Base-by-base conservation (phyloP, 2,888 invertebrate species). In the Chloroclystis v-ata region DNA sequence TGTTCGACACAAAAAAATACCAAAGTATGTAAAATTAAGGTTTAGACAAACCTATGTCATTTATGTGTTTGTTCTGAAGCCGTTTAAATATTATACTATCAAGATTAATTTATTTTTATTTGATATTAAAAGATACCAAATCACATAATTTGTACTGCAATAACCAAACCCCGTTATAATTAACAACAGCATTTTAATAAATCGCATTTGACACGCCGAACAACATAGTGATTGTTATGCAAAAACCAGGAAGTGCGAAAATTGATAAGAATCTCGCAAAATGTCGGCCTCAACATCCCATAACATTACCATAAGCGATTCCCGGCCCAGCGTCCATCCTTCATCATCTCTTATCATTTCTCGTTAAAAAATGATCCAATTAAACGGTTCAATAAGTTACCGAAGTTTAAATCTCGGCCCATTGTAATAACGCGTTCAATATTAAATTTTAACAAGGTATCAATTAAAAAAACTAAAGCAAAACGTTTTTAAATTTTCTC, bases 371-470 rank as follows among this genome's bases (percentile, higher is more conserved):
- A 82, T 82, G 81, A 79, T 81, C 84, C 86, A 85, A 84, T 86
- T 83, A 84, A 82, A 76, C 62, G 73, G 71, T 71, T 78, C 83
- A 80, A 84, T 86, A 85, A 77, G 83, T 84, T 82, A 85, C 84
- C 79, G 72, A 78, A 75, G 82, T 84, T 85, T 78, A 81, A 80
- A 82, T 80, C 82, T 79, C 74, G 64, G 84, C 85, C 86, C 86
- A 86, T 85, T 84, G 86, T 86, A 86, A 85, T 85, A 85, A 85
- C 82, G 82, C 73, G 77, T 83, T 84, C 85, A 80, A 86, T 86
- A 87, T 87, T 85, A 86, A 86, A 86, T 84, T 86, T 87, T 87
- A 87, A 87, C 87, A 87, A 87, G 87, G 87, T 86, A 87, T 86
- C 85, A 87, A 87, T 86, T 86, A 85, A 87, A 86, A 87, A 87